A percentile compares a stretch with the other conserved stretches of the same genome.
phyloP scores from a whole-genome alignment of 2,888 invertebrate species.

The Cabera pusaria region DNA sequence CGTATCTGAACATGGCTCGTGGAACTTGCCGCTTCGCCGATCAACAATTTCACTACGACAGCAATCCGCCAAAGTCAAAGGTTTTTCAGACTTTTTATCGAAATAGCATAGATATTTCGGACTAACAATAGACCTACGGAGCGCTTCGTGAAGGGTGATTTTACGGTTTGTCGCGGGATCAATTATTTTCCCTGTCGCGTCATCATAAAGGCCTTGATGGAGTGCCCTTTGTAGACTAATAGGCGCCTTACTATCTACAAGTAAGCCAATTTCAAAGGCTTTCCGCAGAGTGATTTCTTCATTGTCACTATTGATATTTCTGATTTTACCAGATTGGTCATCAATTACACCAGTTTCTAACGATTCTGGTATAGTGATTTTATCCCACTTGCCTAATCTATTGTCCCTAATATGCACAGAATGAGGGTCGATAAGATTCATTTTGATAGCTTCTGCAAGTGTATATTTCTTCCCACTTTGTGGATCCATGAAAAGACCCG shows the following conservation, averaged over 20 bases:
- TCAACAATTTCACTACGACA: constrained; percentile 92
- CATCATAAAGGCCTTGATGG: constrained; percentile 93
- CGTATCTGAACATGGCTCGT: constrained; percentile 86
- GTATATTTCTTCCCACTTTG: constrained; percentile 90
- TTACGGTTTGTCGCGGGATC: constrained; percentile 91
- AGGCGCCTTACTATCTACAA: constrained; percentile 91
- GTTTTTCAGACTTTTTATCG: constrained; percentile 88
- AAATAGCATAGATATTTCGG: constrained; percentile 92
- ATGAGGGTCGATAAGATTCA: constrained; percentile 91
- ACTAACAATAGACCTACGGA: constrained; percentile 91
- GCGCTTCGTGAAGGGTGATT: constrained; percentile 92
- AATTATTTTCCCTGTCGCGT: constrained; percentile 90
- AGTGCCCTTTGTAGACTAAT: constrained; percentile 92
- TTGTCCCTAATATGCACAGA: constrained; percentile 93
- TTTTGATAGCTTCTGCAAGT: constrained; percentile 91
- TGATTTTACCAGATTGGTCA: constrained; percentile 87
- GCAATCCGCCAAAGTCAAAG: constrained; percentile 90
- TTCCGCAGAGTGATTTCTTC: constrained; percentile 88
- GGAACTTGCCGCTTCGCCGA: constrained; percentile 90
- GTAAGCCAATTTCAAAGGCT: constrained; percentile 90
- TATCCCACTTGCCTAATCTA: constrained; percentile 89
- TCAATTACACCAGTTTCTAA: constrained; percentile 90
- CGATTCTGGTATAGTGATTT: constrained; percentile 90
- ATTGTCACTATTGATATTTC: constrained; percentile 86
- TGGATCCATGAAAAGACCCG: constrained; percentile 93